A percentile compares a stretch with the other conserved stretches of the same genome.
Evolutionary conservation across 2,888 invertebrate species (phyloP).

Genomic region (Entomobrya multifasciata): DNA sequence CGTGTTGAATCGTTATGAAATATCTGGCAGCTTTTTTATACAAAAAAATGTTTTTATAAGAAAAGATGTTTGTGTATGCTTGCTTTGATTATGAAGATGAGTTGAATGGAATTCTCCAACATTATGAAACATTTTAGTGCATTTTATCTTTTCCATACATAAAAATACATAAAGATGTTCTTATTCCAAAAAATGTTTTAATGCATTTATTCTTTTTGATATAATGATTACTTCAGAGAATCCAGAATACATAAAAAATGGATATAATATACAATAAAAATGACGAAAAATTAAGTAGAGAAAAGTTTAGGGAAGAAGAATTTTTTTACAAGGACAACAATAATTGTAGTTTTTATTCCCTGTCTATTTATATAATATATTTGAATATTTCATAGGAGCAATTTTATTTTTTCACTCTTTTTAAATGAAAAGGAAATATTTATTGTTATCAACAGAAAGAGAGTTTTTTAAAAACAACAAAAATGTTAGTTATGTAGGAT

Average conservation of each 20-base stretch:
- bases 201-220: not conserved
- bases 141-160: too few species aligned
- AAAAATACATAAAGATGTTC: not conserved
- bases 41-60: too few species aligned
- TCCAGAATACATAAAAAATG: not conserved
- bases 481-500: slow-evolving; percentile 17
- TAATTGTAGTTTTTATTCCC: slow-evolving; percentile 65
- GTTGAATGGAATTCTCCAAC: too few species aligned
- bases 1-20: not conserved
- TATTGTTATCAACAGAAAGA: slow-evolving; percentile 24
- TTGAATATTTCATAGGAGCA: slow-evolving; percentile 49
- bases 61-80: too few species aligned
- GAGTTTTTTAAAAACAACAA: slow-evolving; percentile 4
- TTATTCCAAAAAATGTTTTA: not conserved
- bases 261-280: not conserved
- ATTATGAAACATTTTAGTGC: too few species aligned
- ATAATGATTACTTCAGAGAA: not conserved
- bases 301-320: not conserved
- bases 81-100: too few species aligned
- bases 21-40: too few species aligned
- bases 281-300: slow-evolving; percentile 33
- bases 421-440: slow-evolving; percentile 39
- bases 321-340: slow-evolving; percentile 59
- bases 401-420: slow-evolving; percentile 73
- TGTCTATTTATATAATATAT: slow-evolving; percentile 38